phyloP scores from a whole-genome alignment of 2,113 vertebrate genomes.

The Gymnocephalus cernua region DNA sequence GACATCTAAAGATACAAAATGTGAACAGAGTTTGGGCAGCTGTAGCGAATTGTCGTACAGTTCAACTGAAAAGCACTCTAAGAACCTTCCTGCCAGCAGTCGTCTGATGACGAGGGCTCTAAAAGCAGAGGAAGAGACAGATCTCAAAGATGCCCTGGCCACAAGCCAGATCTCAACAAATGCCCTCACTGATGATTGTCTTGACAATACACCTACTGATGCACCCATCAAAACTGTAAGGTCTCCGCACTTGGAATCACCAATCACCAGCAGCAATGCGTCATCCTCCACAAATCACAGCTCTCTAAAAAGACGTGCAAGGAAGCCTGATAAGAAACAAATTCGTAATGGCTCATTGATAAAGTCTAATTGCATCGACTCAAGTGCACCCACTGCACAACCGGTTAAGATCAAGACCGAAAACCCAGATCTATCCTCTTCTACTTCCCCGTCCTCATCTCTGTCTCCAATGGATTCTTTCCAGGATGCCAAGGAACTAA shows the following conservation, averaged over 20 bases:
- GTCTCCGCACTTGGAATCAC: conserved; percentile 41
- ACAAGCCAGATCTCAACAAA: conserved; percentile 45
- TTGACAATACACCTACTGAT: conserved; percentile 16
- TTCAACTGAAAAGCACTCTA: conserved; percentile 68
- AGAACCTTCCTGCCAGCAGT: conserved; percentile 77
- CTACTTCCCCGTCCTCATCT: conserved; percentile 63
- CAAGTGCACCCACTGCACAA: background rate
- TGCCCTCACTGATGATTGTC: conserved; percentile 11
- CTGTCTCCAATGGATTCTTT: conserved; percentile 85
- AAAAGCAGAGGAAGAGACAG: conserved; percentile 70
- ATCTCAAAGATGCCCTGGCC: conserved; percentile 63
- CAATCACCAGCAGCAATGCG: background rate
- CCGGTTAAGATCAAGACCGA: conserved; percentile 75
- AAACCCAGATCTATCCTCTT: conserved; percentile 62
- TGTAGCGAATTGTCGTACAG: conserved; percentile 29
- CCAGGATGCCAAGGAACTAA: conserved; percentile 90
- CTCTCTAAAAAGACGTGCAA: conserved; percentile 70
- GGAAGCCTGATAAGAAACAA: conserved; percentile 74
- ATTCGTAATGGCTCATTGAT: conserved; percentile 67
- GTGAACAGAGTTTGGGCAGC: conserved; percentile 41
- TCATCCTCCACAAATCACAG: conserved; percentile 34
- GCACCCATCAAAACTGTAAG: conserved; percentile 48
- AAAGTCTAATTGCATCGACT: conserved; percentile 39
- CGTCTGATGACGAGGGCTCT: conserved; percentile 80
- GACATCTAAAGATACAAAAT: conserved; percentile 31